Base-by-base conservation (phyloP, 2,113 vertebrate genomes). In the Festucalex cinctus region DNA sequence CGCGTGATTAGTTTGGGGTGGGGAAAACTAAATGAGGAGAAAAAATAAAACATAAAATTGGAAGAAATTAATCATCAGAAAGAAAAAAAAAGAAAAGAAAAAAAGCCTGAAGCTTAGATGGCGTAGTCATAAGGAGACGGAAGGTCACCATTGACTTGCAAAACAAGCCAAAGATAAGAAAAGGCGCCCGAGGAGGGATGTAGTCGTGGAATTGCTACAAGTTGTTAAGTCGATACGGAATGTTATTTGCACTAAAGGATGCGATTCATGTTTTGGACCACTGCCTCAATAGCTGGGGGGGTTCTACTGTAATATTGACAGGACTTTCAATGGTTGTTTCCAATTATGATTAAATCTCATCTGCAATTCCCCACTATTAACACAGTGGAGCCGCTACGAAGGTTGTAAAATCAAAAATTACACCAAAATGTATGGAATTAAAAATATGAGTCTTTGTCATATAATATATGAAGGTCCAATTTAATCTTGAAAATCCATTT, bases 181-280 rank as follows among this genome's bases (percentile, higher is more conserved):
- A 71, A 71, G 69, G 10, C 9, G 9, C 77, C 68, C 61, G 69
- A 64, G 60, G 46, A 81, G 46, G 10, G 51, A 75, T 68, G 54
- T 46, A 51, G 68, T 75, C 70, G 32, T 48, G 24, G 26, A 39
- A 39, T 39, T 71, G 51, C 41, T 77, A 54, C 41, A 69, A 22
- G 26, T 59, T 41, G 44, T 66, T 37, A 35, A 54, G 39, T 70
- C 54, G 66, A 44, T 51, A 37, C 60, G 63, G 32, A 26, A 48
- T 57, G 48, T 49, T 20, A 58, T 41, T 59, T 68, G 43, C 67
- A 60, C 36, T 68, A 44, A 3, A 48, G 3, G 13, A 1, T 20
- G 0, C 57, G 41, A 14, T 44, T 69, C 32, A 59, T 54, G 39
- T 69, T 65, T 56, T 49, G 20, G 12, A 36, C 12, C 22, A 19